Percentiles rank a stretch among this genome's conserved stretches.
phyloP scores from a whole-genome alignment of 2,113 vertebrate genomes.

The Setophaga petechia region DNA sequence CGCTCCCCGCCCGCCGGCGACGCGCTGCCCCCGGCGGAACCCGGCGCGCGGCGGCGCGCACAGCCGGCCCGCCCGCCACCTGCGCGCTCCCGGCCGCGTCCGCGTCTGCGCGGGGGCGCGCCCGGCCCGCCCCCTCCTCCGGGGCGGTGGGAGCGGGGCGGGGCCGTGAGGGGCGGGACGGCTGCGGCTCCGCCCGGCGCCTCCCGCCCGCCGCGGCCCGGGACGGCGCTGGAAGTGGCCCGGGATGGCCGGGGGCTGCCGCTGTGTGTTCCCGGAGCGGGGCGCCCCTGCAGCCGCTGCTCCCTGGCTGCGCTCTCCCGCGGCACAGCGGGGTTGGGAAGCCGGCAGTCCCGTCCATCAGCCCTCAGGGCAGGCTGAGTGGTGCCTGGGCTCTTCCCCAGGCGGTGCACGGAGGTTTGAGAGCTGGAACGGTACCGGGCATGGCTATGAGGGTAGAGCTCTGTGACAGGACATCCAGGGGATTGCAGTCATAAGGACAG shows the following conservation, averaged over 20 bases:
- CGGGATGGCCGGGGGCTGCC: fast-evolving
- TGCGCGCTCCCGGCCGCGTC: no score
- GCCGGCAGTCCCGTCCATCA: neutral
- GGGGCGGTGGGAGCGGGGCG: neutral
- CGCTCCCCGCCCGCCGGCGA: neutral
- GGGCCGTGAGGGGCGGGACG: neutral
- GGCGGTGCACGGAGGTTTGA: fast-evolving
- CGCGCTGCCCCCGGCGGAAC: no score
- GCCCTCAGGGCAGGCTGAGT: neutral
- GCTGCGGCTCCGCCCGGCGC: neutral
- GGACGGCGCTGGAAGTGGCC: fast-evolving
- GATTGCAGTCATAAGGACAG: fast-evolving
- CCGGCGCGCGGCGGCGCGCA: no score
- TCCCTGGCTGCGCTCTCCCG: fast-evolving
- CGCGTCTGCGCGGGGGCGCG: no score
- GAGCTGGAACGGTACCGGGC: neutral
- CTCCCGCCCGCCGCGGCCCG: neutral
- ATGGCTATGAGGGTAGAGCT: fast-evolving
- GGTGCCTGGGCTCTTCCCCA: fast-evolving
- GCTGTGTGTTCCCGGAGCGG: fast-evolving
- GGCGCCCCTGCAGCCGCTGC: fast-evolving
- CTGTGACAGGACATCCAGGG: fast-evolving
- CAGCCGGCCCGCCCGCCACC: no score
- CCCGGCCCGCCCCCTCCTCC: no score
- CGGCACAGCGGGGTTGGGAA: neutral